phyloP scores from a whole-genome alignment of 2,113 vertebrate species.

The Channa argus region DNA sequence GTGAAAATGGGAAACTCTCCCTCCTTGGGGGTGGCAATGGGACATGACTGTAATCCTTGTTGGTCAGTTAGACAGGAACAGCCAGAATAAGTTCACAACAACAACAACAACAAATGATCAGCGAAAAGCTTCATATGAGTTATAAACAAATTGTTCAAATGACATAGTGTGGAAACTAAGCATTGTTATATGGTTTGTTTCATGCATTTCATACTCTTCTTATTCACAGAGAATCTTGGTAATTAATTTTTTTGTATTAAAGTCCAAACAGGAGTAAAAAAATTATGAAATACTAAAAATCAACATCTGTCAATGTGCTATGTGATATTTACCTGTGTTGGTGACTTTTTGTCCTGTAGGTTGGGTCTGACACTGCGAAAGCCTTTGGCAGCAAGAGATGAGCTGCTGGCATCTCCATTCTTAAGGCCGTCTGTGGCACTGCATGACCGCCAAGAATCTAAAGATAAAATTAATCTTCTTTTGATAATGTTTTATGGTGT shows the following conservation, averaged over 20 bases:
- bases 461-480: background rate
- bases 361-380: slow-evolving; percentile 96
- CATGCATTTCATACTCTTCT: background rate
- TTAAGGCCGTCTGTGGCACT: slow-evolving; percentile 86
- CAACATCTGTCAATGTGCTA: slow-evolving; percentile 3
- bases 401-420: slow-evolving; percentile 91
- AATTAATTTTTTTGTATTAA: background rate
- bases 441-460: slow-evolving; percentile 92
- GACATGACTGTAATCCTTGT: slow-evolving; percentile 83
- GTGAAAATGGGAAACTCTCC: slow-evolving; percentile 85
- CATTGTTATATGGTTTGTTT: slow-evolving; percentile 7
- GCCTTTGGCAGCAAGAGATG: slow-evolving; percentile 96
- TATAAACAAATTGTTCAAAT: slow-evolving; percentile 20
- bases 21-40: slow-evolving; percentile 88
- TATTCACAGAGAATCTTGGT: slow-evolving; percentile 8
- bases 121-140: slow-evolving; percentile 30
- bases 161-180: background rate
- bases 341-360: slow-evolving; percentile 93
- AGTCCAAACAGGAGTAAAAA: background rate
- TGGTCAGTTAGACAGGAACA: slow-evolving; percentile 83
- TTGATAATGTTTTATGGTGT: background rate
- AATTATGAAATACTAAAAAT: background rate
- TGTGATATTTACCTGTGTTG: slow-evolving; percentile 88
- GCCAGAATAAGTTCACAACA: slow-evolving; percentile 82
- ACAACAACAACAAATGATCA: slow-evolving; percentile 37